Base-by-base conservation (phyloP, 2,113 vertebrate genomes). In the Chrysochloris asiatica region DNA sequence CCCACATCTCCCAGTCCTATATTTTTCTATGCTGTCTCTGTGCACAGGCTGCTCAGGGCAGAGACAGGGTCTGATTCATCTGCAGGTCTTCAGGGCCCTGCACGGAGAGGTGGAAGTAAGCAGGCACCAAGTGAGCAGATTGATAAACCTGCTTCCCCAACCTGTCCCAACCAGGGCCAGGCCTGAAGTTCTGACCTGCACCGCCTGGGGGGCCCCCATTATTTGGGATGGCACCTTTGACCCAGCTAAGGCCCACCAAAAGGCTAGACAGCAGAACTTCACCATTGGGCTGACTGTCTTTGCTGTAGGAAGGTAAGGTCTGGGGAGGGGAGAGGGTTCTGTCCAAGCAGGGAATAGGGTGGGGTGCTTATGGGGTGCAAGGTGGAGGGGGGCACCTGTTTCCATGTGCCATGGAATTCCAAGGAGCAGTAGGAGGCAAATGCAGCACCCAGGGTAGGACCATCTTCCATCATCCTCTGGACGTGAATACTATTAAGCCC, bases 141-240 rank as follows among this genome's bases (percentile, higher is more conserved):
- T 8, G 71, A 61, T 8, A 45, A 28, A 77, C 26, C 76, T 80
- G 3, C 90, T 43, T 90, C 69, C 65, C 52, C 22, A 79, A 59
- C 79, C 65, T 78, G 11, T 19, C 36, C 47, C n/a, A 79, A 47
- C 52, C 90, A 96, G 96, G 95, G 87, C 86, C 78, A 97, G 97
- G 83, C 26, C 3, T 38, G 97, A 98, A 6, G 98, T 98, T 47
- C 97, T 95, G 86, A 98, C 98, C 10, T 98, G 98, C 91, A 98
- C 98, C 3, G 65, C 90, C 33, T 98, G 98, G 98, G 97, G 95
- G 1, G 97, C 98, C 10, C 98, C 98, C 4, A 96, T 98, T 73
- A 96, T 98, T 82, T 98, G 98, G 98, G 97, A 98, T 13, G 98
- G 97, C 9, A 98, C 97, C 95, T 98, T 98, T 7, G 67, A 98